These are phyloP conservation scores for Pseudomyrmex concolor DNA, from an alignment of 1,140 invertebrate genomes.

Conservation along the genomic window DNA sequence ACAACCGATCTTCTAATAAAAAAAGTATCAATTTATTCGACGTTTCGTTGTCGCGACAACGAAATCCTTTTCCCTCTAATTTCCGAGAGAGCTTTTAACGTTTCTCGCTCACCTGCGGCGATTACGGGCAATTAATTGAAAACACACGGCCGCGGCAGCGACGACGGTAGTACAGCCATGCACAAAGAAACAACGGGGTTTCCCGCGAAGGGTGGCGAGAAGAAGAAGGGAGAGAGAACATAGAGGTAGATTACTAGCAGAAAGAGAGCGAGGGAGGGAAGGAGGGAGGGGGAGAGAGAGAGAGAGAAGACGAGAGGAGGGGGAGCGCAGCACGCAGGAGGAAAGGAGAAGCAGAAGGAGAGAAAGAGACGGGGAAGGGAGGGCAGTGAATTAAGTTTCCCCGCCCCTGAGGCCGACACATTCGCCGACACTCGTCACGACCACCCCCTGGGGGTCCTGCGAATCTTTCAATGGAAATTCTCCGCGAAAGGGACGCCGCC, in stretches of 20 bases:
- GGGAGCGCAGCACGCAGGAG: conserved; percentile 11
- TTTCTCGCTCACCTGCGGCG: conserved; percentile 7
- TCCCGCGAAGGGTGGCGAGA: not conserved
- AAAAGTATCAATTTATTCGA: conserved; percentile 10
- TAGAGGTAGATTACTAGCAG: conserved; percentile 27
- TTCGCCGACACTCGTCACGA: conserved; percentile 73
- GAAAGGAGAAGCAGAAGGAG: conserved; percentile 40
- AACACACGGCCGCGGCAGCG: conserved; percentile 7
- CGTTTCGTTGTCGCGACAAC: conserved; percentile 1
- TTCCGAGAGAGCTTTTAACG: conserved; percentile 41
- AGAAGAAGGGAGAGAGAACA: conserved; percentile 6
- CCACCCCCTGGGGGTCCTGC: conserved; percentile 72
- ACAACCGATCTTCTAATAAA: not conserved
- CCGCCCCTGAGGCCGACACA: conserved; percentile 77
- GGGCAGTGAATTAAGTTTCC: conserved; percentile 77
- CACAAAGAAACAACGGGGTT: conserved; percentile 45
- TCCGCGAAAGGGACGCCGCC: conserved; percentile 71
- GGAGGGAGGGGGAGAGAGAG: not conserved
- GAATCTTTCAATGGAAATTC: conserved; percentile 75
- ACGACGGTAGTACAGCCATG: not conserved
- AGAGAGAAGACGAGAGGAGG: not conserved
- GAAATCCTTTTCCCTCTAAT: conserved; percentile 19
- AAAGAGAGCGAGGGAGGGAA: not conserved
- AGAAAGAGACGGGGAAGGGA: conserved; percentile 53
- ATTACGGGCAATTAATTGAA: conserved; percentile 54